Evolutionary conservation across 2,797 vertebrate genomes (phyloP).

Genomic region (Rhinichthys osculus): DNA sequence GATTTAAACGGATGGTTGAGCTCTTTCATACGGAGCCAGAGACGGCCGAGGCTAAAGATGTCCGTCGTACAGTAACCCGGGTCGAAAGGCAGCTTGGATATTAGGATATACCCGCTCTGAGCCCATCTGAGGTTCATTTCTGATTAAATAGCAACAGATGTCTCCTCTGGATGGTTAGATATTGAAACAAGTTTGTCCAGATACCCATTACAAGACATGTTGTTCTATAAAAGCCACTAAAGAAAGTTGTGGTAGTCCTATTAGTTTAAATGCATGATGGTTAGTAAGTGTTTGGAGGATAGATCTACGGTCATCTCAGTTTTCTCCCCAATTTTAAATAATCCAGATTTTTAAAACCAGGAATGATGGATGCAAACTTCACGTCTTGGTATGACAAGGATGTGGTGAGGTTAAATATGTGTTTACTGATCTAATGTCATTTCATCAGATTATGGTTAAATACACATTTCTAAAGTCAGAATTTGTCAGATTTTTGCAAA

Average conservation of each 20-base stretch:
- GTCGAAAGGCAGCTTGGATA: slow-evolving; percentile 28
- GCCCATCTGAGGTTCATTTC: slow-evolving; percentile 43
- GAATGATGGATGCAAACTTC: too few species aligned
- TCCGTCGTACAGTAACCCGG: slow-evolving; percentile 16
- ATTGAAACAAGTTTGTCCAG: slow-evolving; percentile 4
- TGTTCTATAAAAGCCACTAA: neutral
- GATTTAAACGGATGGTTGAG: slow-evolving; percentile 28
- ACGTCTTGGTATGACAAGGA: too few species aligned
- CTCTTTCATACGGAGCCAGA: slow-evolving; percentile 42
- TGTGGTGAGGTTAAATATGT: too few species aligned
- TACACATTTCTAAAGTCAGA: too few species aligned
- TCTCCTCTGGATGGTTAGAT: slow-evolving; percentile 24
- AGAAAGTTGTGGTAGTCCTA: neutral
- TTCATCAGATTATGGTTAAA: too few species aligned
- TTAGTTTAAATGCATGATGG: too few species aligned
- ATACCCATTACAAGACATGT: neutral
- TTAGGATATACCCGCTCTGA: slow-evolving; percentile 33
- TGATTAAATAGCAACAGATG: slow-evolving; percentile 6
- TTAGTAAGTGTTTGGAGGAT: too few species aligned
- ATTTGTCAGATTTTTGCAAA: too few species aligned
- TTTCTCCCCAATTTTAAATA: too few species aligned
- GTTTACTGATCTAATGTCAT: too few species aligned
- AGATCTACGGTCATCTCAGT: too few species aligned
- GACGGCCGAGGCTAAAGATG: slow-evolving; percentile 35
- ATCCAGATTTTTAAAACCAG: too few species aligned